These are phyloP conservation scores for Conger conger DNA, from an alignment of 2,113 vertebrate species.

Conservation along the genomic window DNA sequence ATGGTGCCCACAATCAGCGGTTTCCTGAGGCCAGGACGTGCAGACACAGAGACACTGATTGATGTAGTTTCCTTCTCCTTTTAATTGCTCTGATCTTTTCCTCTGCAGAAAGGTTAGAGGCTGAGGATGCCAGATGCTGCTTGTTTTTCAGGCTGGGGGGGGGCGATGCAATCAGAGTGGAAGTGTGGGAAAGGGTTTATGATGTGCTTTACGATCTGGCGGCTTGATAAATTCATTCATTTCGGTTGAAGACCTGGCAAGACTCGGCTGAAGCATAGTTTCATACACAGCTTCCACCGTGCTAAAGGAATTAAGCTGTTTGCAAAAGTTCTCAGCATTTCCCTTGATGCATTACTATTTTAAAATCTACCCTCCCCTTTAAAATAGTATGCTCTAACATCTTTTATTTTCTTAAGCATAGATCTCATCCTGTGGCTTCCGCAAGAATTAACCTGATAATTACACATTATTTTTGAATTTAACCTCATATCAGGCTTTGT, in stretches of 20 bases:
- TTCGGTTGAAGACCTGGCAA: conserved; percentile 48
- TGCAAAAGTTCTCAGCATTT: conserved; percentile 41
- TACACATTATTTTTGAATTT: neutral
- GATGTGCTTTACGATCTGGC: conserved; percentile 19
- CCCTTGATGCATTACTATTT: conserved; percentile 25
- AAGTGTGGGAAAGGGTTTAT: conserved; percentile 1
- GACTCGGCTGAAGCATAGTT: conserved; percentile 46
- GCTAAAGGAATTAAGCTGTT: conserved; percentile 51
- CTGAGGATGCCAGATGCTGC: conserved; percentile 38
- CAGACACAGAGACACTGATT: conserved; percentile 49
- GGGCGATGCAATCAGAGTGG: neutral
- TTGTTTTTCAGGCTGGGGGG: conserved; percentile 21
- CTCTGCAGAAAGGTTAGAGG: conserved; percentile 45
- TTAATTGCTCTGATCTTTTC: conserved; percentile 50
- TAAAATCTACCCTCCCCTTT: neutral
- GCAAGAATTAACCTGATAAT: conserved; percentile 23
- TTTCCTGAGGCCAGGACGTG: conserved; percentile 39
- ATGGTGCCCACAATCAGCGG: conserved; percentile 46
- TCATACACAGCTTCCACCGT: conserved; percentile 46
- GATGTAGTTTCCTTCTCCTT: conserved; percentile 39
- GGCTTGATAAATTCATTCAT: conserved; percentile 50
- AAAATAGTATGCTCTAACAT: conserved; percentile 39
- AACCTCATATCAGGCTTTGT: neutral
- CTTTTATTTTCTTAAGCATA: conserved; percentile 33
- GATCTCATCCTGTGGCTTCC: conserved; percentile 31